Conservation (phyloP, 2,888 invertebrate genomes). For the Pseudococcus viburni region DNA sequence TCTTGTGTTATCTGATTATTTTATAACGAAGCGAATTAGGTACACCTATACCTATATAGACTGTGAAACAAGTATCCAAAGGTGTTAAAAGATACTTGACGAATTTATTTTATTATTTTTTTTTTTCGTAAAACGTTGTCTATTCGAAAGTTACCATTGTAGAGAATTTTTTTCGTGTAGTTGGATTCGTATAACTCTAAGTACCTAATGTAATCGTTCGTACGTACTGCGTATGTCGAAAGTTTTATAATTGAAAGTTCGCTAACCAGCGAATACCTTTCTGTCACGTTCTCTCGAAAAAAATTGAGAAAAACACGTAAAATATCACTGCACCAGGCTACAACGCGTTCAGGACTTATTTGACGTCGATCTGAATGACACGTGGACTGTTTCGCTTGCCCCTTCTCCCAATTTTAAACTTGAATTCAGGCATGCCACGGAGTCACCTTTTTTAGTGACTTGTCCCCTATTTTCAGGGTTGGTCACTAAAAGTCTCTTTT, state of each 20-base stretch:
- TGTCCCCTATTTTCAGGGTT: too few relatives aligned
- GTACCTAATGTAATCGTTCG: neutral
- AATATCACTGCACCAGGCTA: too few relatives aligned
- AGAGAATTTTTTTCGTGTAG: neutral
- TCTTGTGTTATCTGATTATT: neutral
- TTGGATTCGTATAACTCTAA: neutral
- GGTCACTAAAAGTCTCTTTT: too few relatives aligned
- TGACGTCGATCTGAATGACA: too few relatives aligned
- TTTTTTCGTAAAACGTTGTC: neutral
- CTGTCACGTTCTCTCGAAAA: too few relatives aligned
- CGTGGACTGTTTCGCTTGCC: too few relatives aligned
- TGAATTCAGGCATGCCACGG: too few relatives aligned
- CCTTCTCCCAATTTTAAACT: too few relatives aligned
- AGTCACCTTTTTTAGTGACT: too few relatives aligned
- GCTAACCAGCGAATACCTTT: neutral
- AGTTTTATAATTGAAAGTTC: too few relatives aligned
- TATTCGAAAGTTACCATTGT: slow-evolving; percentile 22
- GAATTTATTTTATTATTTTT: neutral
- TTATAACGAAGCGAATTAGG: neutral
- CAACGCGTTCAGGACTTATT: too few relatives aligned
- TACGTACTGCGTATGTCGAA: neutral
- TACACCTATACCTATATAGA: neutral
- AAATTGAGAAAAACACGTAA: too few relatives aligned
- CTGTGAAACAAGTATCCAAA: neutral
- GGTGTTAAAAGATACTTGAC: neutral